Evolutionary conservation across 2,113 vertebrate genomes (phyloP).

Genomic region (Lontra canadensis): DNA sequence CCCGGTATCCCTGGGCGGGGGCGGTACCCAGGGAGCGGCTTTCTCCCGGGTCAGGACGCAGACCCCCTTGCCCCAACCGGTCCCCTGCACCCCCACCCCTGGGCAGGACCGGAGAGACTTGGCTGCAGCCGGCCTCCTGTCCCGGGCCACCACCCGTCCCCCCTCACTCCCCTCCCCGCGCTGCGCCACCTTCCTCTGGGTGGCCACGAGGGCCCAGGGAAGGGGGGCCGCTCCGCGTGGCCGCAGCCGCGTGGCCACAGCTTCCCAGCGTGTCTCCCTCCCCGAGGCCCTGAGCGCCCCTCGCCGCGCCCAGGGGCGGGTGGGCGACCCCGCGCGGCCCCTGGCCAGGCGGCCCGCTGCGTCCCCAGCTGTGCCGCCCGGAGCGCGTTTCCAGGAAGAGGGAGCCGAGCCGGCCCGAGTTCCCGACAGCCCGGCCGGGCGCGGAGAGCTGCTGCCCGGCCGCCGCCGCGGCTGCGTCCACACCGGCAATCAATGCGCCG

Average conservation of each 20-base stretch:
- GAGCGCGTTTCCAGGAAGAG: conserved; percentile 68
- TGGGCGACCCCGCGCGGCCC: not conserved
- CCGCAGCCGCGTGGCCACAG: not conserved
- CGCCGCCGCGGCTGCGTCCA: conserved; percentile 20
- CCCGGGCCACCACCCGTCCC: not conserved
- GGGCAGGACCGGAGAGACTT: not conserved
- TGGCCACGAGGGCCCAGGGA: not conserved
- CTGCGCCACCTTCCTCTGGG: not conserved
- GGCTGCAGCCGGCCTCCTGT: not conserved
- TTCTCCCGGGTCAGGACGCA: not conserved
- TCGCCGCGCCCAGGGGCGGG: not conserved
- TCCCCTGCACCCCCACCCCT: not conserved
- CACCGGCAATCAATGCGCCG: conserved; percentile 58
- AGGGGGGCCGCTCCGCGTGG: not conserved
- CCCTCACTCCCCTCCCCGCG: not conserved
- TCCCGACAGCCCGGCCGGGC: conserved; percentile 69
- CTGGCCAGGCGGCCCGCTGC: not conserved
- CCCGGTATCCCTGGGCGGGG: not conserved
- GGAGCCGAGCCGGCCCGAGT: conserved; percentile 35
- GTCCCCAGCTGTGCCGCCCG: not conserved
- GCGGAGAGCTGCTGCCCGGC: not conserved
- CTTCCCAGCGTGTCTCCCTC: not conserved
- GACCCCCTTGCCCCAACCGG: too few species aligned
- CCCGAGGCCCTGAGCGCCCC: not conserved
- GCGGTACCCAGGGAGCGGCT: fast-evolving